Percentiles rank a stretch among this genome's conserved stretches.
Evolutionary conservation across 2,113 vertebrate species (phyloP).

Genomic region (Spheniscus mendiculus): DNA sequence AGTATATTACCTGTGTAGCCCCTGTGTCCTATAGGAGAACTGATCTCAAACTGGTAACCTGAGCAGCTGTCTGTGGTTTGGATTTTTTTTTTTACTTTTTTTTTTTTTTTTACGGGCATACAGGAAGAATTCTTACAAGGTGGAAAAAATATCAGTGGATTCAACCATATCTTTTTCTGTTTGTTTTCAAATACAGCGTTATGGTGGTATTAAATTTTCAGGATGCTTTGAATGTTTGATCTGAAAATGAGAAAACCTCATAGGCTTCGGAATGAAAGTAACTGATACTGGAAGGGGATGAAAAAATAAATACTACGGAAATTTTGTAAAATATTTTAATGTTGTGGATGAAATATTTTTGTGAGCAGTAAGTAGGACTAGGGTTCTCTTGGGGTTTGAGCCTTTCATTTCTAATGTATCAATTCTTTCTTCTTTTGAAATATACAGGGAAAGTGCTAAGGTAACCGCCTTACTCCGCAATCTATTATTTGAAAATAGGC

Average conservation of each 20-base stretch:
- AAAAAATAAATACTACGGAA: background rate
- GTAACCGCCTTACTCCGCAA: background rate
- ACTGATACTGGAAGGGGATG: background rate
- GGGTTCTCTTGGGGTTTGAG: background rate
- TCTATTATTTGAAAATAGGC: slow-evolving; percentile 16
- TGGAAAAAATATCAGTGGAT: background rate
- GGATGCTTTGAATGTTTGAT: background rate
- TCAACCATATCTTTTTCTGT: fast-evolving
- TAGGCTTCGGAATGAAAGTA: background rate
- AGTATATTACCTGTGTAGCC: background rate
- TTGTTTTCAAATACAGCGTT: background rate
- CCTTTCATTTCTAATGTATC: background rate
- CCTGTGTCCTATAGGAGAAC: background rate
- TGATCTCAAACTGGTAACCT: background rate
- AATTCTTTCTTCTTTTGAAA: slow-evolving; percentile 2
- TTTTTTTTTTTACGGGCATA: background rate
- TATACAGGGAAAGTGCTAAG: background rate
- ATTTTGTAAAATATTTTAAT: background rate
- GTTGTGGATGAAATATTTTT: background rate
- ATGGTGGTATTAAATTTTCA: background rate
- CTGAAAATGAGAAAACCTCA: background rate
- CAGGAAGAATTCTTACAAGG: background rate
- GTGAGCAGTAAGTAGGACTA: background rate
- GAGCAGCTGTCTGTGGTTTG: background rate
- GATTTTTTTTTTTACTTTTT: background rate